Evolutionary conservation across 2,113 vertebrate genomes (phyloP), one percentile per base, ranked within the genome.

Genomic region (Chaenogobius annularis): DNA sequence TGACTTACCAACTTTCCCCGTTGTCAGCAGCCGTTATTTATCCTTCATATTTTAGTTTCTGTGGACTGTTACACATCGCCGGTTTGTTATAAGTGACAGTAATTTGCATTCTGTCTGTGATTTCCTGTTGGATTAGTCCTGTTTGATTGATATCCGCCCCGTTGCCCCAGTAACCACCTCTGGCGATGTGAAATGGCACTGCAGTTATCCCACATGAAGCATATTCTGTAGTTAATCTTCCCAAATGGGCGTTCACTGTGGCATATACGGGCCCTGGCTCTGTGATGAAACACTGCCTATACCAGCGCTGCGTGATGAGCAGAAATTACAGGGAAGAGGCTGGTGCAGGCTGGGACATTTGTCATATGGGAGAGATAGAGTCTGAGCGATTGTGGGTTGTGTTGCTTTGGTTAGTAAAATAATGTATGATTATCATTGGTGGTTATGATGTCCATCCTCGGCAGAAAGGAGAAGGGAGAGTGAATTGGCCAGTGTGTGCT

Each of bases 101-200:
- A 74, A 93, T 93, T 91, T 92, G 78, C 85, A 87, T 90, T 88
- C 83, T 79, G 86, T 81, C 82, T 85, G 84, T 65, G 79, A 87
- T 89, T 85, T 74, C 73, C 35, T 11, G 68, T 35, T 62, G 85
- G 83, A 90, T 90, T 88, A 83, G 84, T 83, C 47, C 70, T 22
- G 26, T 46, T 78, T 90, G 92, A 92, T 89, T 89, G 88, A 91
- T 92, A 87, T 84, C 73, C 78, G 68, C 47, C 72, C 80, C 22
- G 81, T 90, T 85, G 84, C 87, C 90, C 86, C 88, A 86, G 88
- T 88, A 91, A 88, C 88, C 88, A 92, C 90, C 89, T 90, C 89
- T 88, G 84, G 84, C 67, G 75, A 80, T 78, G 81, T 72, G 78
- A 84, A 83, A 83, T 75, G 90, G 81, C 86, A 83, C 73, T 77